These are phyloP conservation scores for Tetragonisca angustula DNA, from an alignment of 2,888 invertebrate genomes.

Conservation along the genomic window DNA sequence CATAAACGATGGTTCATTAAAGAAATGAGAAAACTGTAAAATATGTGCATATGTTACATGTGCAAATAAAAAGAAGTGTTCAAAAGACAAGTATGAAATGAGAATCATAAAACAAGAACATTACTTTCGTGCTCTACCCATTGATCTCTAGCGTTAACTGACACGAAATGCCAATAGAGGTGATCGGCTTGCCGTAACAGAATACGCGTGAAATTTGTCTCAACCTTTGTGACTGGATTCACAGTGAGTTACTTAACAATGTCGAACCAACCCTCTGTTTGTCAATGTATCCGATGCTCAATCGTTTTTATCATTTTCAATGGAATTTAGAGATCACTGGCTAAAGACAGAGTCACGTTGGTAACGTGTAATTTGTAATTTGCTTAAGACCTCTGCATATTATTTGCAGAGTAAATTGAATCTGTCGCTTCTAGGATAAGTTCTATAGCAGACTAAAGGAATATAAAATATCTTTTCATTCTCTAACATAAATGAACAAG, in stretches of 20 bases:
- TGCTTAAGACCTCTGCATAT: not conserved
- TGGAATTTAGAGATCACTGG: not conserved
- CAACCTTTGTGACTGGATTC: slow-evolving; percentile 16
- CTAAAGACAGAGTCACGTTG: not conserved
- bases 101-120: not conserved
- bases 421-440: not conserved
- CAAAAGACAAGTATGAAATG: not conserved
- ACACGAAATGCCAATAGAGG: slow-evolving; percentile 3
- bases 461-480: not conserved
- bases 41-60: not conserved
- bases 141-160: slow-evolving; percentile 41
- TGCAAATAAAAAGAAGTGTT: not conserved
- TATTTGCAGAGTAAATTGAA: slow-evolving; percentile 3
- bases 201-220: slow-evolving; percentile 50
- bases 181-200: slow-evolving; percentile 41
- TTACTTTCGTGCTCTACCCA: slow-evolving; percentile 2
- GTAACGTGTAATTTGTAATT: slow-evolving; percentile 34
- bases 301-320: slow-evolving; percentile 4
- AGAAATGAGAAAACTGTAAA: not conserved
- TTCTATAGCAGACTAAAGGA: not conserved
- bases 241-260: not conserved
- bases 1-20: not conserved
- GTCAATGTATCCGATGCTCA: not conserved
- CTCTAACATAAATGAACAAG: no score
- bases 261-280: not conserved